A percentile compares a stretch with the other conserved stretches of the same genome.
These are phyloP conservation scores for Lasioglossum leucozonium DNA, from an alignment of 2,888 invertebrate species.

Conservation along the genomic window DNA sequence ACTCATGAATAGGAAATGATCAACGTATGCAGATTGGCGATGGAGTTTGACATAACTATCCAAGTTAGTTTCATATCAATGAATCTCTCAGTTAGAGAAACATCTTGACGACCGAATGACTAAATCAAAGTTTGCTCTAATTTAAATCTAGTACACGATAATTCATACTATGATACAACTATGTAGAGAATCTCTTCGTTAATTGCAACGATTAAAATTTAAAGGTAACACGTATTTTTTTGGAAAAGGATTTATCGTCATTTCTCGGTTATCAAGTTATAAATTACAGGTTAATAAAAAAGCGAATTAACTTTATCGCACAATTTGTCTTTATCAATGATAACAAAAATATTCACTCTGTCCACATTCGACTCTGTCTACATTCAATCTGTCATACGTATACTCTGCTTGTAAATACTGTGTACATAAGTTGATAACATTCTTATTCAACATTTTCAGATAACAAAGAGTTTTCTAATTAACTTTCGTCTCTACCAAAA, in stretches of 20 bases:
- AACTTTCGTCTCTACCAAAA: neutral
- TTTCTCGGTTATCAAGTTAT: neutral
- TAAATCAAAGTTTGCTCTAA: neutral
- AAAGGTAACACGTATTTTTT: neutral
- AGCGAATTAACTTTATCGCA: neutral
- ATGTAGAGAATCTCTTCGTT: neutral
- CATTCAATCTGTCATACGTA: neutral
- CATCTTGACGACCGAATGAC: neutral
- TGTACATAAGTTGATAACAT: neutral
- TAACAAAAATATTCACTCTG: too few species aligned
- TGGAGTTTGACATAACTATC: neutral
- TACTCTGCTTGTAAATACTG: neutral
- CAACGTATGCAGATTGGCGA: neutral
- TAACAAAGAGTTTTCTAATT: neutral
- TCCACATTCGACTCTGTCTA: too few species aligned
- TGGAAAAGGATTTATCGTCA: neutral
- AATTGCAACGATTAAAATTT: neutral
- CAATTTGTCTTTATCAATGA: neutral
- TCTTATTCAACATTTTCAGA: neutral
- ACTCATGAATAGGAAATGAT: neutral
- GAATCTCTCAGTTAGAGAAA: neutral
- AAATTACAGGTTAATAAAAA: neutral
- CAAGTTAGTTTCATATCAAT: neutral
- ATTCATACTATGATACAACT: neutral
- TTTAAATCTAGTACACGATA: neutral